These are phyloP conservation scores for Leucozona laternaria DNA, from an alignment of 2,888 invertebrate genomes.

Conservation along the genomic window DNA sequence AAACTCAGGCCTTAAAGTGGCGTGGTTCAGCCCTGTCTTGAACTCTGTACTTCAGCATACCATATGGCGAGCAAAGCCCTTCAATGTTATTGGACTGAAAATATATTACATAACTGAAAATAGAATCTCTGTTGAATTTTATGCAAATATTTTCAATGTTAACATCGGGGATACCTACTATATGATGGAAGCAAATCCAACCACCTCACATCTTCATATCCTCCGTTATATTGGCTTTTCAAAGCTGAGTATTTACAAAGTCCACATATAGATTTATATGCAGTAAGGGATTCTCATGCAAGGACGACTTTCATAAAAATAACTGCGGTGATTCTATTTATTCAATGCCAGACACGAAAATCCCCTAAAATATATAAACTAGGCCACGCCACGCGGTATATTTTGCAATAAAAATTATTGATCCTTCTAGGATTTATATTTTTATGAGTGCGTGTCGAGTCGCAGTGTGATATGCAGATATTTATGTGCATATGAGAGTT, in stretches of 20 bases:
- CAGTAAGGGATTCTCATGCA: neutral
- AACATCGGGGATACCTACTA: slow-evolving; percentile 39
- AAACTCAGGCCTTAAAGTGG: no score
- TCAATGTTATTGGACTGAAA: slow-evolving; percentile 66
- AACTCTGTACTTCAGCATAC: slow-evolving; percentile 1
- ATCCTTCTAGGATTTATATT: slow-evolving; percentile 46
- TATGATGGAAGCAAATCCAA: slow-evolving; percentile 1
- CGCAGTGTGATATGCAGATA: no score
- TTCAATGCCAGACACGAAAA: slow-evolving; percentile 61
- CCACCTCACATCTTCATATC: neutral
- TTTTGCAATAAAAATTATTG: slow-evolving; percentile 59
- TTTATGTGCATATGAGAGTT: no score
- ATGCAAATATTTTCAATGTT: slow-evolving; percentile 70
- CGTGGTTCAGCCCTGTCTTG: neutral
- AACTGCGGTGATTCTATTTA: slow-evolving; percentile 48
- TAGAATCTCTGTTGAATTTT: slow-evolving; percentile 71
- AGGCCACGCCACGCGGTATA: slow-evolving; percentile 23
- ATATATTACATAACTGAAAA: slow-evolving; percentile 72
- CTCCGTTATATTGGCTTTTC: neutral
- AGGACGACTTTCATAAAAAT: slow-evolving; percentile 10
- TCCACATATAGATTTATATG: neutral
- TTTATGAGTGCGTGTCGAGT: neutral
- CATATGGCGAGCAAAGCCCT: slow-evolving; percentile 41
- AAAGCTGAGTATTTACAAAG: neutral
- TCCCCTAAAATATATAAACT: slow-evolving; percentile 63